A percentile compares a stretch with the other conserved stretches of the same genome.
Conservation (phyloP, 1,140 invertebrate genomes). For the Aphis craccivora region DNA sequence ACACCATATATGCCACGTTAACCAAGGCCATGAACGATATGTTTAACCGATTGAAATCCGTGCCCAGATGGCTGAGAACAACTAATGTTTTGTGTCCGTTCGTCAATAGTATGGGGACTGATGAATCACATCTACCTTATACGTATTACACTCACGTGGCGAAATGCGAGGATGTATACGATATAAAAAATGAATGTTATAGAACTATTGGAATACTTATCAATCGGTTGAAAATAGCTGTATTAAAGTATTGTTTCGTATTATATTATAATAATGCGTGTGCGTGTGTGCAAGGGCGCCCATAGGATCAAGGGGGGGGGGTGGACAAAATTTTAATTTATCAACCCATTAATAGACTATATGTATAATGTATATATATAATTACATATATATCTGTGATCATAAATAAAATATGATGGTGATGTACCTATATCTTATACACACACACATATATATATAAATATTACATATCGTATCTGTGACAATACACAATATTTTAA, state of each 20-base stretch:
- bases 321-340: too few relatives aligned
- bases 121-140: not conserved
- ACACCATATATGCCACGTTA: not conserved
- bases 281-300: not conserved
- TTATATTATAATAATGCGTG: not conserved
- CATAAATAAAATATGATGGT: too few relatives aligned
- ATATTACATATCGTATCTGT: too few relatives aligned
- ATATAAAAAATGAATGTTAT: not conserved
- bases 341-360: too few relatives aligned
- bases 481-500: too few relatives aligned
- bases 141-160: not conserved
- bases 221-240: not conserved
- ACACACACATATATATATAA: too few relatives aligned
- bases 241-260: not conserved
- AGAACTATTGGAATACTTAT: not conserved
- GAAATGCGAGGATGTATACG: not conserved
- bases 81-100: not conserved
- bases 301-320: too few relatives aligned
- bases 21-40: not conserved
- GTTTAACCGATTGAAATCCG: not conserved
- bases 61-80: not conserved
- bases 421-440: too few relatives aligned
- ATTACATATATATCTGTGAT: too few relatives aligned
- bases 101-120: not conserved
- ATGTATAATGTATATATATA: too few relatives aligned